phyloP scores from a whole-genome alignment of 2,888 invertebrate species.

The Leptarthrus brevirostris region DNA sequence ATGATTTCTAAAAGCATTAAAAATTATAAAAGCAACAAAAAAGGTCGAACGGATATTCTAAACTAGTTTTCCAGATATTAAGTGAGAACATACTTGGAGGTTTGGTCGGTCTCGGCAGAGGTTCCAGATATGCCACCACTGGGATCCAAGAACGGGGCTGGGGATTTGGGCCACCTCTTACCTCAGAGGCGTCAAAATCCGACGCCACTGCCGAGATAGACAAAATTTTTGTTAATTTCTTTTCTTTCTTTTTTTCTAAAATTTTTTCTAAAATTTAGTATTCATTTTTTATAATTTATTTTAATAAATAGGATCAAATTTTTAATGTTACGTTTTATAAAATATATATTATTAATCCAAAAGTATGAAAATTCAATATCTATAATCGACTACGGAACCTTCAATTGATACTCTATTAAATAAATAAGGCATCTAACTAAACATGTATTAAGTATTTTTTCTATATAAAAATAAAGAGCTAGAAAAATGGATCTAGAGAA shows the following conservation, averaged over 20 bases:
- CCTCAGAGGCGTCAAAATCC: slow-evolving; percentile 60
- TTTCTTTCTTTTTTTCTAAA: not conserved
- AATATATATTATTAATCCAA: too few relatives aligned
- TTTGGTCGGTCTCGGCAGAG: slow-evolving; percentile 66
- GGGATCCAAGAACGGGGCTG: slow-evolving; percentile 64
- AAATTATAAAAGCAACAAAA: slow-evolving; percentile 47
- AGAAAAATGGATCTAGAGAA: too few relatives aligned
- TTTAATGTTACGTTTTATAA: too few relatives aligned
- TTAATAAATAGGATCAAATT: too few relatives aligned
- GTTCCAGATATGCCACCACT: slow-evolving; percentile 66
- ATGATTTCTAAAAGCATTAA: slow-evolving; percentile 20
- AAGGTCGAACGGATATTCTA: slow-evolving; percentile 8
- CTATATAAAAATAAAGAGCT: too few relatives aligned
- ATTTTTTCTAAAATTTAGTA: slow-evolving; percentile 3
- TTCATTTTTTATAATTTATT: slow-evolving; percentile 10
- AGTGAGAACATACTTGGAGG: slow-evolving; percentile 65
- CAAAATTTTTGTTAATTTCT: slow-evolving; percentile 51
- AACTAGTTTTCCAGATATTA: slow-evolving; percentile 37
- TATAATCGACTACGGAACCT: too few relatives aligned
- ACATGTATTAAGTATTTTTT: too few relatives aligned
- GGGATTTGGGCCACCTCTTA: slow-evolving; percentile 60
- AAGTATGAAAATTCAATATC: too few relatives aligned
- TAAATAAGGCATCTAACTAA: too few relatives aligned
- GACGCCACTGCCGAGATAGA: slow-evolving; percentile 63
- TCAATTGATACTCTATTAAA: too few relatives aligned